phyloP scores from a whole-genome alignment of 2,113 vertebrate species.

The Vombatus ursinus region DNA sequence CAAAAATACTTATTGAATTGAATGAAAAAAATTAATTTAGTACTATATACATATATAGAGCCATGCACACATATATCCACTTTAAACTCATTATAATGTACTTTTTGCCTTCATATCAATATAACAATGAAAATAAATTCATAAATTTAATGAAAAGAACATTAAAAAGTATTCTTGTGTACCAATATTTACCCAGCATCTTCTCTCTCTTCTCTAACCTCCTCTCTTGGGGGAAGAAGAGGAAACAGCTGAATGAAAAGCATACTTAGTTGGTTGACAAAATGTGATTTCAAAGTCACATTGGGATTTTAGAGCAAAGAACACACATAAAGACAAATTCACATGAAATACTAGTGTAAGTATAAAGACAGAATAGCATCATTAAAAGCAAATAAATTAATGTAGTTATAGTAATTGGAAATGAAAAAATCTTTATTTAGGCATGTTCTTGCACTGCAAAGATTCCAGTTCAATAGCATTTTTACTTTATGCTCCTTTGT shows the following conservation, averaged over 20 bases:
- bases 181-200: accelerated
- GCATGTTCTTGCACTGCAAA: not conserved
- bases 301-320: not conserved
- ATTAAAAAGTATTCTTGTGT: not conserved
- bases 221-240: not conserved
- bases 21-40: not conserved
- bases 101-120: not conserved
- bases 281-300: not conserved
- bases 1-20: not conserved
- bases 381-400: not conserved
- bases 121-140: not conserved
- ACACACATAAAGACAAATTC: not conserved
- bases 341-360: not conserved
- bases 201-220: not conserved
- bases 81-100: not conserved
- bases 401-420: not conserved
- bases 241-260: not conserved
- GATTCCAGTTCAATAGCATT: not conserved
- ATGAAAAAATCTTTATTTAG: not conserved
- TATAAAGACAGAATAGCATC: not conserved
- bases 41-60: not conserved
- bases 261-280: not conserved
- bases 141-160: not conserved
- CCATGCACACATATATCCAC: not conserved
- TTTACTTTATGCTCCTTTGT: not conserved